Conservation (phyloP, 23 tunicate species). For the Ascidia mentula region DNA sequence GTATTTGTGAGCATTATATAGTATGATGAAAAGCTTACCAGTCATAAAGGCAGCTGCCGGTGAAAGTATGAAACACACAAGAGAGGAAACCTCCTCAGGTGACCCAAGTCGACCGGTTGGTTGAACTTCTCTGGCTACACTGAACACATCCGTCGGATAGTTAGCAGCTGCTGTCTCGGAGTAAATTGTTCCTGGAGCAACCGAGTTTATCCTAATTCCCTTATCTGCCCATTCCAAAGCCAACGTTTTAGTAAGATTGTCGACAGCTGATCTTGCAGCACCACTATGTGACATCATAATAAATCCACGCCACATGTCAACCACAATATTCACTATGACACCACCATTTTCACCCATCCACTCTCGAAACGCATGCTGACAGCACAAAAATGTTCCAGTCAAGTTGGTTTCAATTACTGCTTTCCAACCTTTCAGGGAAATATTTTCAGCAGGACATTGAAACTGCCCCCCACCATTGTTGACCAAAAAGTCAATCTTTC, state of each 20-base stretch:
- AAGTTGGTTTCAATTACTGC: conserved; percentile 97
- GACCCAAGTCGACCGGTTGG: conserved; percentile 74
- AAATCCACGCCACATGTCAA: conserved; percentile 70
- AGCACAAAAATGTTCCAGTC: conserved; percentile 93
- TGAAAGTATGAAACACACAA: conserved; percentile 76
- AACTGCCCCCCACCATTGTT: conserved; percentile 99
- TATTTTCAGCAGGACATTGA: conserved; percentile 67
- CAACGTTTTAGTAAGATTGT: conserved; percentile 73
- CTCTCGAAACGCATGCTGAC: conserved; percentile 64
- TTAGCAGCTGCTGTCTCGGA: conserved; percentile 84
- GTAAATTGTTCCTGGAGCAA: conserved; percentile 91
- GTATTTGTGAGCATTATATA: too few relatives aligned
- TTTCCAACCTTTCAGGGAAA: conserved; percentile 80
- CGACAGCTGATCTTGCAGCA: conserved; percentile 91
- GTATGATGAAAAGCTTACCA: too few relatives aligned
- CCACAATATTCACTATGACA: conserved; percentile 80
- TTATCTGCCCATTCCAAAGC: conserved; percentile 83
- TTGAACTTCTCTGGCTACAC: conserved; percentile 30
- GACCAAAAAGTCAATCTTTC: conserved; percentile 78
- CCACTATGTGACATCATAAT: conserved; percentile 69
- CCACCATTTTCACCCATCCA: conserved; percentile 92
- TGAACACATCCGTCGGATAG: conserved; percentile 54
- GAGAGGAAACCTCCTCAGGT: conserved; percentile 70
- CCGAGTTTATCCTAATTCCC: conserved; percentile 81
- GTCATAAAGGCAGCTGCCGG: conserved; percentile 84